phyloP scores from a whole-genome alignment of 2,888 invertebrate species.

The Troglohyphantes excavatus region DNA sequence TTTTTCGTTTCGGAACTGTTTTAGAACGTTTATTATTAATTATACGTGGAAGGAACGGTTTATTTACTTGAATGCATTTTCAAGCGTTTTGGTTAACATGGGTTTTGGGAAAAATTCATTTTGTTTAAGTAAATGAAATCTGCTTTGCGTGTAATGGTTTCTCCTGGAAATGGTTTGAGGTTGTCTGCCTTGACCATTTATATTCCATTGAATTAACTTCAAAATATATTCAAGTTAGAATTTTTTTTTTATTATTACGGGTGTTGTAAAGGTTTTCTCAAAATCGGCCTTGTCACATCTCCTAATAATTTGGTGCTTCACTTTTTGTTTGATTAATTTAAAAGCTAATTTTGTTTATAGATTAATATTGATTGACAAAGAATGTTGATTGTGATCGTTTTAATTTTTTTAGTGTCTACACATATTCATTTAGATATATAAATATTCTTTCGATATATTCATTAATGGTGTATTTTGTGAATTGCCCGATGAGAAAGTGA shows the following conservation, averaged over 20 bases:
- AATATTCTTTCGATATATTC: no score
- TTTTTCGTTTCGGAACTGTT: conserved; percentile 13
- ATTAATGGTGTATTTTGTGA: no score
- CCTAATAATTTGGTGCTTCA: no score
- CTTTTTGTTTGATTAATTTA: no score
- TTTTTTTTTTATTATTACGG: neutral
- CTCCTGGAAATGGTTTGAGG: neutral
- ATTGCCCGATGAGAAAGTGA: no score
- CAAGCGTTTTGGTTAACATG: neutral
- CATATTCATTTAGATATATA: no score
- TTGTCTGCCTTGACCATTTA: neutral
- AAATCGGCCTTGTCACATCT: no score
- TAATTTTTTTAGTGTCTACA: no score
- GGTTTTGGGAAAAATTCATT: conserved; percentile 25
- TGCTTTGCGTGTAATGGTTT: conserved; percentile 33
- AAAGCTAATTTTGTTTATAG: no score
- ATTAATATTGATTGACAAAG: no score
- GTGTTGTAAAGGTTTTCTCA: no score
- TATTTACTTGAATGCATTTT: conserved; percentile 8
- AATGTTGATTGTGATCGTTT: no score
- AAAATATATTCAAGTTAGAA: neutral
- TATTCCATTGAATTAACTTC: conserved; percentile 18
- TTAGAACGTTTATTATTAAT: conserved; percentile 50
- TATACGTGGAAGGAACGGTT: conserved; percentile 23
- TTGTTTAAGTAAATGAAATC: conserved; percentile 20